A percentile compares a stretch with the other conserved stretches of the same genome.
Evolutionary conservation across 2,113 vertebrate genomes (phyloP).

Genomic region (Circaetus cinerascens): DNA sequence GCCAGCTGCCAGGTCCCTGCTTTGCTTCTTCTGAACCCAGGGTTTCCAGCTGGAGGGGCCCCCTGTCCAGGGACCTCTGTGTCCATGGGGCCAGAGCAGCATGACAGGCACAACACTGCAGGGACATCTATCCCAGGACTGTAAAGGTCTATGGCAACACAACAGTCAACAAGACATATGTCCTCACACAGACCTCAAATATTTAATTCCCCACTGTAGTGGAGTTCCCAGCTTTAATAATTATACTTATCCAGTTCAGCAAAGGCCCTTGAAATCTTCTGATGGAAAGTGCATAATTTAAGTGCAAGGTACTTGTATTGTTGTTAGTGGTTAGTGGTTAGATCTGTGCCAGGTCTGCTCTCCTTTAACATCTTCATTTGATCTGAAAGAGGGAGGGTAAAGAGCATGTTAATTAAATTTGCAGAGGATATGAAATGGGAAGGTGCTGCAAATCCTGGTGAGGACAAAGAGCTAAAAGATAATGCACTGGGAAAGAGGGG

Average conservation of each 20-base stretch:
- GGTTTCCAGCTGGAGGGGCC: not conserved
- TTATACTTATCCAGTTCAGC: not conserved
- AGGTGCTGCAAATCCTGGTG: conserved; percentile 65
- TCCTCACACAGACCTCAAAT: conserved; percentile 40
- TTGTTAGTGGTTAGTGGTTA: conserved; percentile 62
- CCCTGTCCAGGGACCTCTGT: not conserved
- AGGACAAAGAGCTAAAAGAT: conserved; percentile 64
- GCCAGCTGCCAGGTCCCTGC: not conserved
- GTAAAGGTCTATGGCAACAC: not conserved
- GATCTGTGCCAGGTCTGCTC: conserved; percentile 54
- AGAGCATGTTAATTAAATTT: conserved; percentile 70
- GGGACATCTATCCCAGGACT: not conserved
- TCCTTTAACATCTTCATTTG: conserved; percentile 66
- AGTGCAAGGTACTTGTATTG: conserved; percentile 61
- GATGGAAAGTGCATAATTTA: conserved; percentile 61
- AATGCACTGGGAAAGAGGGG: conserved; percentile 58
- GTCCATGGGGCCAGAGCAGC: rapidly evolving
- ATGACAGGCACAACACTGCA: not conserved
- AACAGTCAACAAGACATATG: conserved; percentile 48
- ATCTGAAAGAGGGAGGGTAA: conserved; percentile 63
- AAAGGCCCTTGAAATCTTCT: conserved; percentile 47
- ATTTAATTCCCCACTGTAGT: not conserved
- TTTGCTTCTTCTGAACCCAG: not conserved
- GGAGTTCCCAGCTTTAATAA: conserved; percentile 51
- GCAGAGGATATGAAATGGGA: conserved; percentile 68